Conservation (phyloP, 2,797 vertebrate genomes). For the Melanotaenia pygmaea region DNA sequence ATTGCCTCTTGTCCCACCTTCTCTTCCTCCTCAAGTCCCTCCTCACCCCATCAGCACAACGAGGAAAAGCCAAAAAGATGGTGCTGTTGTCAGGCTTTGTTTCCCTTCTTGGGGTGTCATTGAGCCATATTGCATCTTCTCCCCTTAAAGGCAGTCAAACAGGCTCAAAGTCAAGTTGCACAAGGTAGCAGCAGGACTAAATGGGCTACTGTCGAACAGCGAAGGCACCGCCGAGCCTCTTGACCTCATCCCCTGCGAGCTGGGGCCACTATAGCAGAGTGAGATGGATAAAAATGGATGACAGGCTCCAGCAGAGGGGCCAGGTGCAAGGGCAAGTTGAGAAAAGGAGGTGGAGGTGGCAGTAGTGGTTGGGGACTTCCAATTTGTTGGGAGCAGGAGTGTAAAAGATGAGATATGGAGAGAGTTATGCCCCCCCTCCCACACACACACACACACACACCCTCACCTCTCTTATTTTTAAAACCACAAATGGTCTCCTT, state of each 20-base stretch:
- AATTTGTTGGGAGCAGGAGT: slow-evolving; percentile 54
- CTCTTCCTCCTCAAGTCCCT: slow-evolving; percentile 39
- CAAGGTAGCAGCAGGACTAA: slow-evolving; percentile 54
- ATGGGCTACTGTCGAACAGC: slow-evolving; percentile 73
- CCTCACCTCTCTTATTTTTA: too few relatives aligned
- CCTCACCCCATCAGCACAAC: slow-evolving; percentile 29
- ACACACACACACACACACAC: not conserved
- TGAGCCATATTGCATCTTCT: not conserved
- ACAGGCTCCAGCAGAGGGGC: slow-evolving; percentile 49
- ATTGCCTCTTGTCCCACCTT: slow-evolving; percentile 44
- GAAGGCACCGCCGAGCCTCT: slow-evolving; percentile 28
- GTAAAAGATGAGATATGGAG: slow-evolving; percentile 67
- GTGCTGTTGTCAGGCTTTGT: slow-evolving; percentile 25
- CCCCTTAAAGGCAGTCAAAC: slow-evolving; percentile 41
- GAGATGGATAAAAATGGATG: slow-evolving; percentile 62
- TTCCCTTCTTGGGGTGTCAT: slow-evolving; percentile 16
- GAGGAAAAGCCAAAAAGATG: slow-evolving; percentile 14
- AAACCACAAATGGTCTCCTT: slow-evolving; percentile 29
- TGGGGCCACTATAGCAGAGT: slow-evolving; percentile 48
- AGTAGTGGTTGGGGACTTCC: slow-evolving; percentile 22
- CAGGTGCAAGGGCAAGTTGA: slow-evolving; percentile 59
- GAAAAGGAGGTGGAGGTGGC: slow-evolving; percentile 13
- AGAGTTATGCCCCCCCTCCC: slow-evolving; percentile 34
- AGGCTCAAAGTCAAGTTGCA: slow-evolving; percentile 66
- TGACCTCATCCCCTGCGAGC: slow-evolving; percentile 36